Base-by-base conservation (phyloP, 2,888 invertebrate genomes). In the Folsomia manolachei region DNA sequence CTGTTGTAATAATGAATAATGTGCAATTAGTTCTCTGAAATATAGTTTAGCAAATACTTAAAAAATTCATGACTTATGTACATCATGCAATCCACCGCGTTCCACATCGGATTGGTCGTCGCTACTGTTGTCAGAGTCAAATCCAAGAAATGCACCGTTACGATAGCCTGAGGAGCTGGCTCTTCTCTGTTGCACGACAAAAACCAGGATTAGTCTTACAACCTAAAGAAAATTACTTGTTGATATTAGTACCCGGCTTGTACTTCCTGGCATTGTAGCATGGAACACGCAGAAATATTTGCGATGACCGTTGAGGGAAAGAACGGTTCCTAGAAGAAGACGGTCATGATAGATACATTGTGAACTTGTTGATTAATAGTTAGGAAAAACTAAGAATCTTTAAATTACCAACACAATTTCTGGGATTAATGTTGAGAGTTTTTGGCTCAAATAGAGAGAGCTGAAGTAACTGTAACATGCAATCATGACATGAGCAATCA, bases 211-310 rank as follows among this genome's bases (percentile, higher is more conserved):
- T n/a, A 63, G 23, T 23, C 9, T 63, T 63, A 63, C 11, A 26
- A 23, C 9, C 9, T 63, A n/a, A n/a, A 65, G n/a, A 9, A 52
- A 53, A 53, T 23, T 14, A 51, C 23, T 39, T 27, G 27, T 64
- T 51, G 66, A 75, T 77, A 27, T 56, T 27, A 64, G 89, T 90
- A 87, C 89, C 65, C 77, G 11, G 9, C 7, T 90, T 69, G 88
- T 88, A 63, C 89, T 89, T 81, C 79, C 78, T 69, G 93, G 93
- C 85, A 96, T 95, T 94, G 80, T 96, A 71, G 95, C 95, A 86
- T 99, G 98, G 86, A 97, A 99, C 87, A 99, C 96, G 84, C 96
- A 97, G 87, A 96, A 98, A 87, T 98, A 97, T 86, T 95, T 95
- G 77, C 97, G 88, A 86, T 95, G 94, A 25, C 98, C 97, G 86